Conservation (phyloP, 2,888 invertebrate genomes). For the Chrysotoxum bicinctum region DNA sequence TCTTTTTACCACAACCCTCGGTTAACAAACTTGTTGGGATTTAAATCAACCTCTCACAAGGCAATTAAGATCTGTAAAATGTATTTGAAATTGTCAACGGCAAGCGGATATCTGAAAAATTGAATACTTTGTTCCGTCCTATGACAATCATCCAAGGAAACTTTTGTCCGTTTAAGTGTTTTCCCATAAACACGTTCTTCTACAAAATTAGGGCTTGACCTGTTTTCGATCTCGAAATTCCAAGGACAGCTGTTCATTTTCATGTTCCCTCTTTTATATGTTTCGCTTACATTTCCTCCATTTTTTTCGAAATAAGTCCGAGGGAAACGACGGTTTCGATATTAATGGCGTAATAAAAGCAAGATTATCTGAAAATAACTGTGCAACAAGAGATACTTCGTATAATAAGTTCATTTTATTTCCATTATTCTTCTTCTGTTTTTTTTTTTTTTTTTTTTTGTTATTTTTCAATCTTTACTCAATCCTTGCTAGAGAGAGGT, state of each 20-base stretch:
- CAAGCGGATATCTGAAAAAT: too few relatives aligned
- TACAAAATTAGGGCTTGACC: neutral
- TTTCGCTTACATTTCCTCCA: conserved; percentile 51
- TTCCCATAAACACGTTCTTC: neutral
- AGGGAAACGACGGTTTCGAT: conserved; percentile 53
- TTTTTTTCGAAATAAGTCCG: neutral
- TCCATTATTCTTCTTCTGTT: conserved; percentile 56
- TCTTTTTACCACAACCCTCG: too few relatives aligned
- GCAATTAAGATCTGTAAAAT: too few relatives aligned
- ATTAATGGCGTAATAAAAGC: conserved; percentile 67
- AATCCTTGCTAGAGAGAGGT: neutral
- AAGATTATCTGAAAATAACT: conserved; percentile 61
- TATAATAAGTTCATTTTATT: conserved; percentile 53
- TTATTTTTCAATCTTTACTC: neutral
- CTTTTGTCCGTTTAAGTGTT: too few relatives aligned
- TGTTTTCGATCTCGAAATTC: neutral
- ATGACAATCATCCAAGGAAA: too few relatives aligned
- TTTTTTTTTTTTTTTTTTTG: conserved; percentile 11
- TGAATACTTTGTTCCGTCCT: too few relatives aligned
- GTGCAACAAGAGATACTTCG: conserved; percentile 18
- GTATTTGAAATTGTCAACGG: too few relatives aligned
- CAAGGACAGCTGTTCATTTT: neutral
- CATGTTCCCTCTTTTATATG: conserved; percentile 46
- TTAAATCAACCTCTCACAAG: too few relatives aligned
- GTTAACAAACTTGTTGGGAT: too few relatives aligned